Evolutionary conservation across 37 sponge, comb jelly and placozoan genomes (phyloP), one percentile per base, ranked within the genome.

Genomic region (Chondrosia reniformis): DNA sequence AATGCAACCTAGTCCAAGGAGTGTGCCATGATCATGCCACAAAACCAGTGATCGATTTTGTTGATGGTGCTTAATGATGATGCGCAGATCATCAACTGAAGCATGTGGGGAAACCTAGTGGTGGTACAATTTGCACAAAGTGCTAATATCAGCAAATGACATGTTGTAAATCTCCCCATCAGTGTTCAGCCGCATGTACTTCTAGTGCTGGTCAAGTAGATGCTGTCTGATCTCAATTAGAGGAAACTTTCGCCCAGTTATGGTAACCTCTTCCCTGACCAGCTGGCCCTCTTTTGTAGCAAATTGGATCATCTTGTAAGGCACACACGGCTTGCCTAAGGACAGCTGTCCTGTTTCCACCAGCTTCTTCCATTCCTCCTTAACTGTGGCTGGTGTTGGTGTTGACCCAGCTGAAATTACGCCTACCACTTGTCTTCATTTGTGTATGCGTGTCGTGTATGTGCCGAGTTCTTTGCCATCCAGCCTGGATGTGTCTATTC

Each of bases 21-120:
- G 22, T 12, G 57, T 80, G 38, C 43, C 69, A 67, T 80, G 80
- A 32, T 80, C 80, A 52, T 80, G 71, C 80, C 80, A 80, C 17
- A 80, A 36, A n/a, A 31, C 71, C 34, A 80, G 56, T 73, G 69
- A 40, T 33, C 80, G 49, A 31, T 61, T 80, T 31, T 71, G 71
- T 46, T 80, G 71, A 36, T 28, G 30, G 22, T 41, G 22, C 40
- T 67, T 69, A 4, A 80, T 12, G 25, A 12, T 80, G 15, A 5
- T 6, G 34, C 56, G 52, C 33, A 80, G 72, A 19, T 61, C 44
- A 46, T 80, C 69, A 12, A 39, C 54, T 49, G 54, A 17, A 49
- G 54, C 54, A 49, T 49, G 15, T 32, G 42, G 21, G 21, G 4
- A 36, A 22, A 45, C 2, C 30, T 21, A 39, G 7, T 30, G 56